phyloP scores from a whole-genome alignment of 2,113 vertebrate species.

The Malurus melanocephalus region DNA sequence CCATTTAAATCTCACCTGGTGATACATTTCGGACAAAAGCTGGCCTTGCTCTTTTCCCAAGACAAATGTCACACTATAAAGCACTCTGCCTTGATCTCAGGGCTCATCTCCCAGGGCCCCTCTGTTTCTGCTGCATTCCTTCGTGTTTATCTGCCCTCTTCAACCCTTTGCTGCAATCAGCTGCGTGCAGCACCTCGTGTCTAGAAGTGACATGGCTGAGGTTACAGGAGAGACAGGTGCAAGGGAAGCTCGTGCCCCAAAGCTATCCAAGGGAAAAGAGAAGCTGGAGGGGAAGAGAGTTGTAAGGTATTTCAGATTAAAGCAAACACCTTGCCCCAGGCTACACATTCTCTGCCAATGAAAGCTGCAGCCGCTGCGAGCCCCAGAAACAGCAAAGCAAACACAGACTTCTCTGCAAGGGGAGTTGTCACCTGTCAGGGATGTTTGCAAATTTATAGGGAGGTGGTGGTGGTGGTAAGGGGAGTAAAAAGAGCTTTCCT shows the following conservation, averaged over 20 bases:
- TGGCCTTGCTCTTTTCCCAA: neutral
- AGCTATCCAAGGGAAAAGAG: conserved; percentile 64
- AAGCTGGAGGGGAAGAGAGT: conserved; percentile 66
- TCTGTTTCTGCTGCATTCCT: conserved; percentile 64
- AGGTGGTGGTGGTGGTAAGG: conserved; percentile 51
- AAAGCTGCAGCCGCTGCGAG: conserved; percentile 64
- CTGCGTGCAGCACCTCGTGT: conserved; percentile 57
- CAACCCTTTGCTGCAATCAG: conserved; percentile 63
- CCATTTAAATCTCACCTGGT: neutral
- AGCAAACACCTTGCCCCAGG: conserved; percentile 84
- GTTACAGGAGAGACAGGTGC: conserved; percentile 78
- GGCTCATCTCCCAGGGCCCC: conserved; percentile 39
- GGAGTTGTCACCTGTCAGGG: conserved; percentile 76
- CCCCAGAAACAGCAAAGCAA: conserved; percentile 74
- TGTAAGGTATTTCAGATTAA: conserved; percentile 85
- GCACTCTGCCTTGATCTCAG: conserved; percentile 19
- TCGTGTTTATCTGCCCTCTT: conserved; percentile 73
- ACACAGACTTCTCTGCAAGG: conserved; percentile 64
- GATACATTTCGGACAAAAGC: neutral
- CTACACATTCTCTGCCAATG: conserved; percentile 72
- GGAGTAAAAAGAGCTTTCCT: conserved; percentile 64
- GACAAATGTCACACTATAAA: neutral
- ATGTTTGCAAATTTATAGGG: conserved; percentile 74
- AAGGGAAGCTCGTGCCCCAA: conserved; percentile 64
- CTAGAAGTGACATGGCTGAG: conserved; percentile 69